Percentiles rank a stretch among this genome's conserved stretches.
These are phyloP conservation scores for Chelonus insularis DNA, from an alignment of 1,140 invertebrate species.

Conservation along the genomic window DNA sequence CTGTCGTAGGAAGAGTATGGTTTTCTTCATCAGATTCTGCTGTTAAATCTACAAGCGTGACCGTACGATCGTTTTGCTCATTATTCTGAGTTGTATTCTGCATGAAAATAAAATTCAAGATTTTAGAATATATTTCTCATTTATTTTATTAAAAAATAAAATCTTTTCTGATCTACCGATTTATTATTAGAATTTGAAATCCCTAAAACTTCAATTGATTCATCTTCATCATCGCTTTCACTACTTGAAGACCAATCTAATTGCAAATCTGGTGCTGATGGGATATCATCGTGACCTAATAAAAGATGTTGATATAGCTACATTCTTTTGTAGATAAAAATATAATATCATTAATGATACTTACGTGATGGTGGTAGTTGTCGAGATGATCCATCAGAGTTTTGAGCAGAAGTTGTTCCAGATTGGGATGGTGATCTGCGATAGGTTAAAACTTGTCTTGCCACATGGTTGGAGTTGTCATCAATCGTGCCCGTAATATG, in stretches of 20 bases:
- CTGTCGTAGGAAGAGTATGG: constrained; percentile 33
- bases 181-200: constrained; percentile 50
- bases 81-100: constrained; percentile 20
- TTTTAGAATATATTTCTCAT: too few species aligned
- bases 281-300: constrained; percentile 57
- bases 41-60: constrained; percentile 68
- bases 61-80: constrained; percentile 46
- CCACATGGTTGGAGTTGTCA: constrained; percentile 14
- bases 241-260: constrained; percentile 72
- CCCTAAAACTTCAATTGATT: constrained; percentile 62
- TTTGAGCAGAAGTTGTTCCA: constrained; percentile 29
- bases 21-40: constrained; percentile 67
- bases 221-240: constrained; percentile 64
- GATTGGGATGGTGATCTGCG: constrained; percentile 9
- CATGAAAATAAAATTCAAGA: too few species aligned
- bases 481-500: constrained; percentile 27
- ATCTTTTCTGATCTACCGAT: too few species aligned
- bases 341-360: not conserved
- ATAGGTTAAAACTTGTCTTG: constrained; percentile 14
- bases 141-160: too few species aligned
- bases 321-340: not conserved
- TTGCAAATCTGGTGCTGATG: constrained; percentile 77
- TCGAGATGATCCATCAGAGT: constrained; percentile 34
- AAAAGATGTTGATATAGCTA: constrained; percentile 17
- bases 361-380: not conserved